These are phyloP conservation scores for Protomyctophum bolini DNA, from an alignment of 2,113 vertebrate species.

Conservation along the genomic window DNA sequence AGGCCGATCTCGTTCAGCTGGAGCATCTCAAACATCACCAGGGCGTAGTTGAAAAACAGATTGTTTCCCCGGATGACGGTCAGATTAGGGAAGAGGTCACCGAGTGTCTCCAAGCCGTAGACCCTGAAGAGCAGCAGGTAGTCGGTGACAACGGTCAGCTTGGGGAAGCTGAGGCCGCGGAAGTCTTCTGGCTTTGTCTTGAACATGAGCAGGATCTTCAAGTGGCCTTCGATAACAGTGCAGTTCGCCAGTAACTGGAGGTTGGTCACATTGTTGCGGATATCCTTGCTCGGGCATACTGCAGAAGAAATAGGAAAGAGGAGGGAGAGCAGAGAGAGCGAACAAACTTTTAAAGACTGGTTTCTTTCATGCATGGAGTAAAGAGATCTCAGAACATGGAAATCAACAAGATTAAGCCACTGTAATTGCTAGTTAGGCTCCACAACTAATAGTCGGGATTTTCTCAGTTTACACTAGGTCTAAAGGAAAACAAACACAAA, in stretches of 20 bases:
- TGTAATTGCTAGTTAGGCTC: slow-evolving; percentile 5
- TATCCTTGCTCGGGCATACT: slow-evolving; percentile 95
- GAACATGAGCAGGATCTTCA: slow-evolving; percentile 96
- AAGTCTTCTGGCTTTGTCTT: slow-evolving; percentile 91
- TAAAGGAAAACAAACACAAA: neutral
- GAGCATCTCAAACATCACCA: slow-evolving; percentile 97
- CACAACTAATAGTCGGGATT: neutral
- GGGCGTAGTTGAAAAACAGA: slow-evolving; percentile 96
- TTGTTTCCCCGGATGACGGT: slow-evolving; percentile 92
- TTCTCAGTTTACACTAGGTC: neutral
- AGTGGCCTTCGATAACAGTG: slow-evolving; percentile 93
- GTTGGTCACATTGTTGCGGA: slow-evolving; percentile 91
- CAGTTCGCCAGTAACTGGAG: slow-evolving; percentile 88
- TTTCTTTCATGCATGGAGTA: neutral
- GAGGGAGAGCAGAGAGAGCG: neutral
- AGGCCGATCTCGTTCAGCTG: slow-evolving; percentile 94
- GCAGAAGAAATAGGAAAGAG: slow-evolving; percentile 15
- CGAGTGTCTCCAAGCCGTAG: slow-evolving; percentile 91
- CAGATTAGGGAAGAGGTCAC: slow-evolving; percentile 95
- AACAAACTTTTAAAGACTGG: slow-evolving; percentile 23
- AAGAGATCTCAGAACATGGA: neutral
- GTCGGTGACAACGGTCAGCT: slow-evolving; percentile 90
- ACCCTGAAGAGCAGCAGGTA: slow-evolving; percentile 94
- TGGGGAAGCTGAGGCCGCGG: slow-evolving; percentile 90
- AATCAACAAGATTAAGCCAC: neutral